Conservation (phyloP, 1,140 invertebrate species). For the Bombus huntii region DNA sequence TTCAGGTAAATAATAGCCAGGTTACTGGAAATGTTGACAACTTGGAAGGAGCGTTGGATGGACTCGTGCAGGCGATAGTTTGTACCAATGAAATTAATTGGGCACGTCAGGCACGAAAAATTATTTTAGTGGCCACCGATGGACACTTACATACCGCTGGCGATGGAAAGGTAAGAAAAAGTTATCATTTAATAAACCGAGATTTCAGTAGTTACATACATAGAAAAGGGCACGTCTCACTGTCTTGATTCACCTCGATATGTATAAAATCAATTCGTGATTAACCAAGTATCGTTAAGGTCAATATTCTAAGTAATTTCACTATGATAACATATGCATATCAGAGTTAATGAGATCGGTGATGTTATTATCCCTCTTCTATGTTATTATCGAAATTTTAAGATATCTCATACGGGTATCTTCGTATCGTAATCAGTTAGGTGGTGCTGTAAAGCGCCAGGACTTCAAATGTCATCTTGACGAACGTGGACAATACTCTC, state of each 20-base stretch:
- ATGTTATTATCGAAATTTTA: background rate
- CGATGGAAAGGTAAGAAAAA: conserved; percentile 82
- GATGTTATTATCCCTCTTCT: background rate
- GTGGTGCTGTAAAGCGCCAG: conserved; percentile 66
- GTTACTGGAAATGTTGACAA: conserved; percentile 84
- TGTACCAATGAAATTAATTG: conserved; percentile 84
- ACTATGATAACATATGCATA: background rate
- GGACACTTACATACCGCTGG: conserved; percentile 86
- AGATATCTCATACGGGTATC: background rate
- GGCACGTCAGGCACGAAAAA: conserved; percentile 83
- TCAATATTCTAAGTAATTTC: background rate
- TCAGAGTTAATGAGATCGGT: background rate
- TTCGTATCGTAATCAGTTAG: conserved; percentile 43
- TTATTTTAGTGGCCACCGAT: conserved; percentile 86
- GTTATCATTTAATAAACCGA: background rate
- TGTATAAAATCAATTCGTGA: background rate
- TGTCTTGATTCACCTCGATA: fast-evolving
- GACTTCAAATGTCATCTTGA: conserved; percentile 71
- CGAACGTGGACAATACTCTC: conserved; percentile 58
- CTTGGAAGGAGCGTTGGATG: conserved; percentile 85
- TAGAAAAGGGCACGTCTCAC: background rate
- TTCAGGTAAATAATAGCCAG: conserved; percentile 66
- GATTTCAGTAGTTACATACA: background rate
- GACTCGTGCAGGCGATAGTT: conserved; percentile 83
- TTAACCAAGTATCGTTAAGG: too few species aligned